Percentiles rank a stretch among this genome's conserved stretches.
phyloP scores from a whole-genome alignment of 2,797 vertebrate genomes.

The Hirundo rustica region DNA sequence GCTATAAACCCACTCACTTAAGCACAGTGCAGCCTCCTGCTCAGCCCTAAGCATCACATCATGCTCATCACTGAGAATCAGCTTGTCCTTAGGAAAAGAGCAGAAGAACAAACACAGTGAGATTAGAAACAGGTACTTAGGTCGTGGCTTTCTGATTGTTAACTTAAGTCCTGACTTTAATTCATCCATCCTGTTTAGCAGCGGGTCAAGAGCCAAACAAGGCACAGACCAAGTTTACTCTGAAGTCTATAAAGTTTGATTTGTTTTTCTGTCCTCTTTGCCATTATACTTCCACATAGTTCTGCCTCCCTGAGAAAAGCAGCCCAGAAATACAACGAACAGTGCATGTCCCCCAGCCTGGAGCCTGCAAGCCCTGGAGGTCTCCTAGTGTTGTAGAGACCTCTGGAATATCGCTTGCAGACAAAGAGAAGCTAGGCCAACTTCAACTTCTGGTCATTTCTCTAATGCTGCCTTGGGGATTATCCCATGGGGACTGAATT shows the following conservation, averaged over 20 bases:
- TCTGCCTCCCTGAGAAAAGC: background rate
- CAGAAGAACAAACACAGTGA: background rate
- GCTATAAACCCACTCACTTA: background rate
- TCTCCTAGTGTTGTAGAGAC: background rate
- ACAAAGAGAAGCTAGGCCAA: background rate
- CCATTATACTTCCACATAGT: background rate
- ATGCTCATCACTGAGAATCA: background rate
- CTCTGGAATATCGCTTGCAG: background rate
- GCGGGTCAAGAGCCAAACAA: background rate
- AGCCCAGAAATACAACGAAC: background rate
- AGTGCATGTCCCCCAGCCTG: background rate
- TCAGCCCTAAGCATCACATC: background rate
- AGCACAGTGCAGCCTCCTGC: background rate
- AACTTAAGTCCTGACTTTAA: background rate
- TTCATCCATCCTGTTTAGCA: background rate
- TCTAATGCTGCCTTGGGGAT: background rate
- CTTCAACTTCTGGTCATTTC: background rate
- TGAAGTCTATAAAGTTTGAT: background rate
- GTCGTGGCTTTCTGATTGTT: background rate
- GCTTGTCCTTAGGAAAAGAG: background rate
- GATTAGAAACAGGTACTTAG: background rate
- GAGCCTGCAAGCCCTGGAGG: background rate
- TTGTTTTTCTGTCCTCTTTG: background rate
- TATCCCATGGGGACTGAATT: accelerated
- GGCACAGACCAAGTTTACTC: background rate